A percentile compares a stretch with the other conserved stretches of the same genome.
Conservation (phyloP, 2,113 vertebrate genomes). For the Phylloscopus trochilus region DNA sequence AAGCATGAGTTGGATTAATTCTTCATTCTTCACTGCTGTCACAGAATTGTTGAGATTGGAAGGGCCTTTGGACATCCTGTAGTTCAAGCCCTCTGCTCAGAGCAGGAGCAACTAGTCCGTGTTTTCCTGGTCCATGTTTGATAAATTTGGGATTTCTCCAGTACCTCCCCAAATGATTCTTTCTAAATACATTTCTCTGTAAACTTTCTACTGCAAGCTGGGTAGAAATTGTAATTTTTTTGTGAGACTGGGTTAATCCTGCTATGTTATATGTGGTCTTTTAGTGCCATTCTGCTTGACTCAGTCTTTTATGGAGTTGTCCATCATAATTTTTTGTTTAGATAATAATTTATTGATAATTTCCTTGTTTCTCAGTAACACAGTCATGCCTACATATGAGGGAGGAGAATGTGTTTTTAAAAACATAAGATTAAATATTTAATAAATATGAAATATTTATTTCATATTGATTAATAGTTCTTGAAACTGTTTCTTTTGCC, state of each 20-base stretch:
- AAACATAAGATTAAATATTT: background rate
- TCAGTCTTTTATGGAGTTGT: background rate
- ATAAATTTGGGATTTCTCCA: background rate
- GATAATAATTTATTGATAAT: background rate
- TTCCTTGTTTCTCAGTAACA: background rate
- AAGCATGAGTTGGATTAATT: background rate
- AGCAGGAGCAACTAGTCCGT: background rate
- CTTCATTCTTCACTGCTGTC: background rate
- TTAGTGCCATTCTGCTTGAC: background rate
- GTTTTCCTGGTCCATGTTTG: background rate
- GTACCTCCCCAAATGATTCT: background rate
- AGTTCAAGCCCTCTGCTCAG: background rate
- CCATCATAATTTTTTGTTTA: background rate
- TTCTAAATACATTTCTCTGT: background rate
- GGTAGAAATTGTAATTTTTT: background rate
- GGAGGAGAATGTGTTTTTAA: background rate
- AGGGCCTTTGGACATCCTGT: background rate
- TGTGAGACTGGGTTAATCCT: background rate
- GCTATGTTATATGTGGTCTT: background rate
- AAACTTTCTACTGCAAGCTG: too few species aligned
- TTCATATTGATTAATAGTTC: background rate
- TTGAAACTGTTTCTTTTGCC: background rate
- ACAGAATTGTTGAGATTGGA: background rate
- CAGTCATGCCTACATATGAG: background rate
- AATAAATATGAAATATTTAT: background rate